These are phyloP conservation scores for Eumaeus atala DNA, from an alignment of 1,140 invertebrate species.

Conservation along the genomic window DNA sequence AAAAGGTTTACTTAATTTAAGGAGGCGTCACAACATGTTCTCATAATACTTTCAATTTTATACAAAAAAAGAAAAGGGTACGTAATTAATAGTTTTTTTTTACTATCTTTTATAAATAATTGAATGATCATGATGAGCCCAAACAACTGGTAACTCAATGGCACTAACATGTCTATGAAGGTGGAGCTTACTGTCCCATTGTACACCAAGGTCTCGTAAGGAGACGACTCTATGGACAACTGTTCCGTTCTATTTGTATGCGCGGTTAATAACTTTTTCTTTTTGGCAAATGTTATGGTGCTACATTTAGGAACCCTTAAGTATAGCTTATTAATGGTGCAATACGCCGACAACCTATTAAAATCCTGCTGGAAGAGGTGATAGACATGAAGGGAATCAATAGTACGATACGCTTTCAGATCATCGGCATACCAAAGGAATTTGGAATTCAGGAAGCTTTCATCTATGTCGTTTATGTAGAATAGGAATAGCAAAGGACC, in stretches of 20 bases:
- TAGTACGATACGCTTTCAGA: slow-evolving; percentile 1
- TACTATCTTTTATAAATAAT: too few species aligned
- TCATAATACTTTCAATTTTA: too few species aligned
- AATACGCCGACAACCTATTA: not conserved
- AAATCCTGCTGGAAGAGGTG: not conserved
- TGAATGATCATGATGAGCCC: too few species aligned
- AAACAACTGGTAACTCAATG: slow-evolving; percentile 11
- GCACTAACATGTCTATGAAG: not conserved
- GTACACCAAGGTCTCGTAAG: not conserved
- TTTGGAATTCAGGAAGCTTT: slow-evolving; percentile 12
- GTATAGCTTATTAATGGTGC: not conserved
- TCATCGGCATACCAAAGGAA: slow-evolving; percentile 16
- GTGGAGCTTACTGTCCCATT: not conserved
- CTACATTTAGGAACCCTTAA: slow-evolving; percentile 12
- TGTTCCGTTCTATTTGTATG: not conserved
- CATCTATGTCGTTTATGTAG: slow-evolving; percentile 13
- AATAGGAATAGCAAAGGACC: slow-evolving; percentile 11
- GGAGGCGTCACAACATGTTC: too few species aligned
- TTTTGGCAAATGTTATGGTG: slow-evolving; percentile 1
- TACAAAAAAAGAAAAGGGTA: too few species aligned
- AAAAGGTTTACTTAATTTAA: too few species aligned
- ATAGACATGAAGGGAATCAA: not conserved
- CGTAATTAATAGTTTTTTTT: too few species aligned
- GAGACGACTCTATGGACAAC: not conserved
- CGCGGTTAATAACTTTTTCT: not conserved